A percentile compares a stretch with the other conserved stretches of the same genome.
Conservation (phyloP, 2,113 vertebrate genomes). For the Pangasianodon hypophthalmus region DNA sequence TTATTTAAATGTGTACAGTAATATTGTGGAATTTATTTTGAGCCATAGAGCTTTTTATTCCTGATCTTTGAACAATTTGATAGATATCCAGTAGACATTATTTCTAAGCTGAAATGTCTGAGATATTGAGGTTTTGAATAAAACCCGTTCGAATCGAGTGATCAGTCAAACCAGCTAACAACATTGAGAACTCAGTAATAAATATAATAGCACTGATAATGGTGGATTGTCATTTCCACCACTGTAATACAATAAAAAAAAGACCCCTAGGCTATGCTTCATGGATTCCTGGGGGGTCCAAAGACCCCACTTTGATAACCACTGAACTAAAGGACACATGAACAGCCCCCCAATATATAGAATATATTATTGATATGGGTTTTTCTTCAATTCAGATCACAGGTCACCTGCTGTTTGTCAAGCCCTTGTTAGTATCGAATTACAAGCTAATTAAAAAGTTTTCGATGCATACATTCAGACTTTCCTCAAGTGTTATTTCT, state of each 20-base stretch:
- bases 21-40: neutral
- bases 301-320: neutral
- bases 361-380: neutral
- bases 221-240: neutral
- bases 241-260: neutral
- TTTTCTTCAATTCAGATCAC: neutral
- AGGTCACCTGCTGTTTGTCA: neutral
- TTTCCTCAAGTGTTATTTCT: neutral
- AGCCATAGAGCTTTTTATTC: neutral
- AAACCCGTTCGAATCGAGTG: neutral
- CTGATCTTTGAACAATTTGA: neutral
- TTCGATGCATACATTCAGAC: neutral
- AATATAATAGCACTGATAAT: neutral
- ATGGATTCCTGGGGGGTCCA: neutral
- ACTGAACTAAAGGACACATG: neutral
- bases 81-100: neutral
- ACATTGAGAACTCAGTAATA: neutral
- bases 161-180: neutral
- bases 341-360: neutral
- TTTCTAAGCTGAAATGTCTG: neutral
- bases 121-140: neutral
- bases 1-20: neutral
- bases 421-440: neutral
- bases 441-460: neutral
- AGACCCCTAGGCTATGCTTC: too few species aligned